Evolutionary conservation across 2,888 invertebrate species (phyloP).

Genomic region (Ariolimax columbianus): DNA sequence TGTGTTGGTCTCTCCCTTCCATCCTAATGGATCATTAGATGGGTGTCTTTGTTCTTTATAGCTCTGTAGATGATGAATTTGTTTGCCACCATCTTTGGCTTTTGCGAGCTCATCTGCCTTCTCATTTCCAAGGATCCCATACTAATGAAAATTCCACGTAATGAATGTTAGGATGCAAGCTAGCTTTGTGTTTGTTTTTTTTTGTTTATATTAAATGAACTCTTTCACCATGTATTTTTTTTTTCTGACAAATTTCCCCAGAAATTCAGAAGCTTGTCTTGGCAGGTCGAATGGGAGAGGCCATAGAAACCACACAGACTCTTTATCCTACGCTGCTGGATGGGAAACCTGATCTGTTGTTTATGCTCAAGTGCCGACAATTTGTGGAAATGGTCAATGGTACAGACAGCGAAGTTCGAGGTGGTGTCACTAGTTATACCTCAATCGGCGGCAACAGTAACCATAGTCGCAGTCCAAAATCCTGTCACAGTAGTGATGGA

Average conservation of each 20-base stretch:
- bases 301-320: constrained; percentile 91
- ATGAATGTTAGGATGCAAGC: too few relatives aligned
- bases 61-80: too few relatives aligned
- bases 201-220: too few relatives aligned
- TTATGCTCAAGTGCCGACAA: constrained; percentile 97
- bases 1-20: too few relatives aligned
- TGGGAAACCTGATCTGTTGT: constrained; percentile 92
- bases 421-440: constrained; percentile 79
- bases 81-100: too few relatives aligned
- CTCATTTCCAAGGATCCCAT: too few relatives aligned
- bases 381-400: constrained; percentile 96
- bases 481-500: constrained; percentile 69
- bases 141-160: too few relatives aligned
- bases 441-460: constrained; percentile 59
- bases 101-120: too few relatives aligned
- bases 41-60: too few relatives aligned
- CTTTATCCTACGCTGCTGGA: constrained; percentile 96
- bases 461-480: constrained; percentile 70
- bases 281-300: constrained; percentile 95
- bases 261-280: constrained; percentile 95
- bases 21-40: too few relatives aligned
- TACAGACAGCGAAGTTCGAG: constrained; percentile 81
- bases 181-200: too few relatives aligned
- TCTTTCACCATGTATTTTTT: too few relatives aligned
- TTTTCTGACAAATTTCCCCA: constrained; percentile 77